phyloP scores from a whole-genome alignment of 2,888 invertebrate species.

The Torymus auratus region DNA sequence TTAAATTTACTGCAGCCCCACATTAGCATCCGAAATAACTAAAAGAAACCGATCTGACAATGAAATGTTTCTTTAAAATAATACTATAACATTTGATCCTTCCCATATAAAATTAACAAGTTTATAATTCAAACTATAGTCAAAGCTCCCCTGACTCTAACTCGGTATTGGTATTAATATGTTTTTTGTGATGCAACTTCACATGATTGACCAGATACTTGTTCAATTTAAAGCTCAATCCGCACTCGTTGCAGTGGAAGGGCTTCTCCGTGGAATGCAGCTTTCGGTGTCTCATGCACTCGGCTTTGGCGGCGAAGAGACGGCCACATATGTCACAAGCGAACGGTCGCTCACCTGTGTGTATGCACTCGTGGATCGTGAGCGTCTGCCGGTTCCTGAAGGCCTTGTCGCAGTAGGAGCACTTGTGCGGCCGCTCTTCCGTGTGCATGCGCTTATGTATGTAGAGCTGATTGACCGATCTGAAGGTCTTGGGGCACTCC shows the following conservation, averaged over 20 bases:
- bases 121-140: no score
- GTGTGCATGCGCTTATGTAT: slow-evolving; percentile 77
- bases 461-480: slow-evolving; percentile 78
- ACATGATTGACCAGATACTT: slow-evolving; percentile 79
- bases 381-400: slow-evolving; percentile 52
- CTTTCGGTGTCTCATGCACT: slow-evolving; percentile 78
- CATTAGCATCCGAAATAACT: no score
- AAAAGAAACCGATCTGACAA: no score
- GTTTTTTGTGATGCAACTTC: slow-evolving; percentile 74
- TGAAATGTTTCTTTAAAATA: no score
- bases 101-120: background rate
- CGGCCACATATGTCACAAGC: slow-evolving; percentile 78
- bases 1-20: no score
- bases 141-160: no score
- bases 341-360: slow-evolving; percentile 75
- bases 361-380: slow-evolving; percentile 68
- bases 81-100: background rate
- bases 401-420: slow-evolving; percentile 67
- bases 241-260: slow-evolving; percentile 77
- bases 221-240: slow-evolving; percentile 78
- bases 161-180: no score
- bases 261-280: slow-evolving; percentile 78
- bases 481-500: slow-evolving; percentile 76
- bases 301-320: slow-evolving; percentile 77
- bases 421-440: slow-evolving; percentile 73